Percentiles rank a stretch among this genome's conserved stretches.
These are phyloP conservation scores for Bovichtus variegatus DNA, from an alignment of 2,797 vertebrate species.

Conservation along the genomic window DNA sequence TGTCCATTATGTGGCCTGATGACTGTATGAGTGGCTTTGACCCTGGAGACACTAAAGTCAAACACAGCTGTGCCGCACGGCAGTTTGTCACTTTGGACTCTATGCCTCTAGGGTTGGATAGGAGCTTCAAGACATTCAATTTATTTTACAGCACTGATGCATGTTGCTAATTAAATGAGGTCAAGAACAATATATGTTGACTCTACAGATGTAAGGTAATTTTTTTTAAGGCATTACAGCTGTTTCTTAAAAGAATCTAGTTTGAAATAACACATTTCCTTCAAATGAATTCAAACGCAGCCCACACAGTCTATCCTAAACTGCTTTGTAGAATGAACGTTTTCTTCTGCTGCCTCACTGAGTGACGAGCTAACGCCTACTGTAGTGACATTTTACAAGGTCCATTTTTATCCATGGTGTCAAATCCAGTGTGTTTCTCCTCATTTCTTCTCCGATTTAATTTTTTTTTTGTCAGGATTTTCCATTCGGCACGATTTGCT, in stretches of 20 bases:
- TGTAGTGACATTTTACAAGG: no score
- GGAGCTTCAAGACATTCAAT: not conserved
- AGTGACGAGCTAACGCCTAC: no score
- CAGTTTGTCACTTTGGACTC: not conserved
- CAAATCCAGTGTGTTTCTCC: no score
- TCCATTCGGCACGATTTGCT: no score
- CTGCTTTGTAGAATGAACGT: not conserved
- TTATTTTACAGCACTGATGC: not conserved
- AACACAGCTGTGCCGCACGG: not conserved
- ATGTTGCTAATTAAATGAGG: not conserved
- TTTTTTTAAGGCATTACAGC: not conserved
- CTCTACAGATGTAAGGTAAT: not conserved
- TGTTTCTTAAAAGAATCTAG: not conserved
- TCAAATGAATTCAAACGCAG: no score
- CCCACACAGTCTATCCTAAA: no score
- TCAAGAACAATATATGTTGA: not conserved
- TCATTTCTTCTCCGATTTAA: no score
- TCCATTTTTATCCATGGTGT: no score
- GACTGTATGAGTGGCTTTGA: not conserved
- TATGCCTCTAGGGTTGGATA: no score
- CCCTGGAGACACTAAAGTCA: slow-evolving; percentile 1
- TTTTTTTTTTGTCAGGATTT: no score
- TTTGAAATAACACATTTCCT: not conserved
- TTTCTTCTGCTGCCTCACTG: not conserved
- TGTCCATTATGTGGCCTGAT: not conserved